Percentiles rank a stretch among this genome's conserved stretches.
Conservation (phyloP, 2,888 invertebrate genomes). For the Deilephila elpenor region DNA sequence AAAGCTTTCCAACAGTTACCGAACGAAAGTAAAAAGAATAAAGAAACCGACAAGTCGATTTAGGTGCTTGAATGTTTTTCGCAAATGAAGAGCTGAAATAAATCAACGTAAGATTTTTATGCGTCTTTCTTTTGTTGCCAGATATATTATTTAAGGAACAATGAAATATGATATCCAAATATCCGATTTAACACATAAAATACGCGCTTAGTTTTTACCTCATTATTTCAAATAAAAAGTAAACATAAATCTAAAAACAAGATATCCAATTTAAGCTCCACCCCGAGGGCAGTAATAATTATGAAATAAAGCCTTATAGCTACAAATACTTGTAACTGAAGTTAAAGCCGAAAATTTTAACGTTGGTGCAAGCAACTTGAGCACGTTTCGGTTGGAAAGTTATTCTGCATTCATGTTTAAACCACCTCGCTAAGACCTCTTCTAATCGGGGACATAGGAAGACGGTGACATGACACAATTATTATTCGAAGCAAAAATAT, state of each 20-base stretch:
- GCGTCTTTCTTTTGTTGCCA: too few relatives aligned
- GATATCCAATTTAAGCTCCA: neutral
- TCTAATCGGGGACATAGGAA: neutral
- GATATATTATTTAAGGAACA: too few relatives aligned
- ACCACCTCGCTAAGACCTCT: neutral
- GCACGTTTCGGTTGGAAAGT: conserved; percentile 22
- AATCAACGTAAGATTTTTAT: too few relatives aligned
- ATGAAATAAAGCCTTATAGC: neutral
- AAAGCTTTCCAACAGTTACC: neutral
- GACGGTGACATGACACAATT: neutral
- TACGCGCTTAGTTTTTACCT: neutral
- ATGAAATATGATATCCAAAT: too few relatives aligned
- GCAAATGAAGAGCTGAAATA: neutral
- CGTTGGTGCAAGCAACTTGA: conserved; percentile 9
- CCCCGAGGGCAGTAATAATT: neutral
- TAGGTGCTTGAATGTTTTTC: neutral
- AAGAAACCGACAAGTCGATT: neutral
- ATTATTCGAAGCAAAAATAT: neutral
- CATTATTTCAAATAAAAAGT: neutral
- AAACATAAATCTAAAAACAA: neutral
- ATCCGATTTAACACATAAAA: too few relatives aligned
- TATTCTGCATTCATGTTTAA: conserved; percentile 27
- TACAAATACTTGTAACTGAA: neutral
- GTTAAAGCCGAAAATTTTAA: neutral
- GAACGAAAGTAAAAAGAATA: neutral